These are phyloP conservation scores for Hydropsyche betteni DNA, from an alignment of 2,888 invertebrate species.

Conservation along the genomic window DNA sequence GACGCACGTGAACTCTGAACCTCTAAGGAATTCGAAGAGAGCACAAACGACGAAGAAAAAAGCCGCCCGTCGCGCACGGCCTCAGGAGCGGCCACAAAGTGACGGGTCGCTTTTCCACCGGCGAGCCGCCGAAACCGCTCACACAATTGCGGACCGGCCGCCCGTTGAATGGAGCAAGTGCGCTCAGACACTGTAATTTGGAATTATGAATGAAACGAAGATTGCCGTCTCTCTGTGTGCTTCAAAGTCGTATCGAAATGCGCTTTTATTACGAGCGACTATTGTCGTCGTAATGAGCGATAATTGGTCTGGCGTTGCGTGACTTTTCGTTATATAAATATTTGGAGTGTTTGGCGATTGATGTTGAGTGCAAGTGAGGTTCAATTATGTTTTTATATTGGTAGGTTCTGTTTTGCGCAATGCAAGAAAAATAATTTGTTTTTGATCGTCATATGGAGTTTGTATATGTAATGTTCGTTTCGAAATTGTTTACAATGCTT, in stretches of 20 bases:
- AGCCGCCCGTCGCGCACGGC: constrained; percentile 27
- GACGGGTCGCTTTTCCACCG: constrained; percentile 30
- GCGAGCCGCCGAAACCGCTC: constrained; percentile 6
- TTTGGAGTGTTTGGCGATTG: not conserved
- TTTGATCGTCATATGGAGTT: not conserved
- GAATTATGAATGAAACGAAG: constrained; percentile 44
- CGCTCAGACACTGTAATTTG: constrained; percentile 40
- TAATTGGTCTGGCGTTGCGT: not conserved
- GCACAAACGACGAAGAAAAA: constrained; percentile 5
- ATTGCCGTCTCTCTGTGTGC: constrained; percentile 10
- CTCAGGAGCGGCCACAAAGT: constrained; percentile 40
- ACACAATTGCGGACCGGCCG: constrained; percentile 33
- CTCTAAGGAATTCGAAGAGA: constrained; percentile 40
- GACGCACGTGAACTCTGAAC: constrained; percentile 44
- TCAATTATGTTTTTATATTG: not conserved
- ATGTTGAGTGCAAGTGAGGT: not conserved
- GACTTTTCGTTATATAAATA: not conserved
- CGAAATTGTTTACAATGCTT: too few species aligned
- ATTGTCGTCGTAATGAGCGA: constrained; percentile 2
- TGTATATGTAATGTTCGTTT: not conserved
- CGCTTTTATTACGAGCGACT: not conserved
- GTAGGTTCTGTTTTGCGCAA: not conserved
- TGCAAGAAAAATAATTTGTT: not conserved
- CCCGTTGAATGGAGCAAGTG: constrained; percentile 38
- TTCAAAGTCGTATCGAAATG: not conserved